Evolutionary conservation across 53 echinoderm and acorn worm genomes (phyloP).

Genomic region (Glandiceps talaboti): DNA sequence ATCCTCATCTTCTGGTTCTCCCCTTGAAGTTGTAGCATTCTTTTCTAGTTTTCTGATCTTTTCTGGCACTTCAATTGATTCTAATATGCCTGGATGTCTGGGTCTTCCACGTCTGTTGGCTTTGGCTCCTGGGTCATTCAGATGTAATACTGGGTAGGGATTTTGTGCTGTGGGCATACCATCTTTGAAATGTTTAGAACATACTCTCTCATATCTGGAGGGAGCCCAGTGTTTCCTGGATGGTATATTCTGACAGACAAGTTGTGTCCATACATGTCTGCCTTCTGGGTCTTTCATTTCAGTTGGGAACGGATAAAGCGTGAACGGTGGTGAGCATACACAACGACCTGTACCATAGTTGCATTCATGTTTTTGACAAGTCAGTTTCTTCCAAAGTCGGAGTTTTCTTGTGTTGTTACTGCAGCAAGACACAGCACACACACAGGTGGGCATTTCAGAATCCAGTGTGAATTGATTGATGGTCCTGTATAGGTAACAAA

Average conservation of each 20-base stretch:
- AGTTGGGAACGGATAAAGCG: slow-evolving; percentile 29
- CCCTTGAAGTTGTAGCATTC: background rate
- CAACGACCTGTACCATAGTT: slow-evolving; percentile 13
- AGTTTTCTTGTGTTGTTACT: slow-evolving; percentile 18
- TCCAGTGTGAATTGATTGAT: no score
- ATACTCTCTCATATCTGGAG: slow-evolving; percentile 13
- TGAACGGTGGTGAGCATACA: slow-evolving; percentile 23
- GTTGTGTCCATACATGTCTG: slow-evolving; percentile 21
- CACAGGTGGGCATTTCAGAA: background rate
- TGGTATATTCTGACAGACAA: slow-evolving; percentile 13
- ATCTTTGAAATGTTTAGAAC: slow-evolving; percentile 29
- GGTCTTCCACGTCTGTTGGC: background rate
- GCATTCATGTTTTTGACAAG: slow-evolving; percentile 19
- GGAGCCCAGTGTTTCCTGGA: slow-evolving; percentile 27
- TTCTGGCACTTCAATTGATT: slow-evolving; percentile 11
- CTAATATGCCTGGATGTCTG: slow-evolving; percentile 5
- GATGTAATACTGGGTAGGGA: slow-evolving; percentile 22
- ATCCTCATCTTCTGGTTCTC: background rate
- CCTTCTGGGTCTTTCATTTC: slow-evolving; percentile 15
- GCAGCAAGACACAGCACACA: slow-evolving; percentile 29
- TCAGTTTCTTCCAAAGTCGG: slow-evolving; percentile 3
- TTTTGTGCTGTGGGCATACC: slow-evolving; percentile 14
- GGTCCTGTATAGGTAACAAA: no score
- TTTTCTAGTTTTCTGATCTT: slow-evolving; percentile 20
- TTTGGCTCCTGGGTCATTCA: background rate